These are phyloP conservation scores for Miichthys miiuy DNA, from an alignment of 2,797 vertebrate species.

Conservation along the genomic window DNA sequence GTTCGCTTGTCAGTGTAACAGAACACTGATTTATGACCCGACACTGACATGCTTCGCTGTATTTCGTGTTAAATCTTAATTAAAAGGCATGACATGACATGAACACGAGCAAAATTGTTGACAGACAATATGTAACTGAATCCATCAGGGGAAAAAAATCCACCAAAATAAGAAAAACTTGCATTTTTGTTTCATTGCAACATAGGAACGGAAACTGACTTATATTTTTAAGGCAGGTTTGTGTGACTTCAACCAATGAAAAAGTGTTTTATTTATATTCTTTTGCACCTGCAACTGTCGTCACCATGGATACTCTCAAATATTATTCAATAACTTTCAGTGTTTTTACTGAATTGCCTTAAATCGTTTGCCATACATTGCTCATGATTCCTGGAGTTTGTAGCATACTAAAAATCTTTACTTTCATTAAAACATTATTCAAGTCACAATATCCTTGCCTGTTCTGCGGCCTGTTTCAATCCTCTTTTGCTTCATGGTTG, in stretches of 20 bases:
- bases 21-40: constrained; percentile 35
- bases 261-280: neutral
- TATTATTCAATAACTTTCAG: neutral
- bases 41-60: constrained; percentile 45
- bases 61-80: constrained; percentile 48
- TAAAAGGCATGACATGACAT: constrained; percentile 67
- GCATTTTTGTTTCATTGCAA: neutral
- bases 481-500: neutral
- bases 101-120: constrained; percentile 23
- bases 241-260: neutral
- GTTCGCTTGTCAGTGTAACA: constrained; percentile 33
- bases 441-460: neutral
- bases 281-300: neutral
- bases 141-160: neutral
- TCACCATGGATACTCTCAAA: too few relatives aligned
- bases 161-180: neutral
- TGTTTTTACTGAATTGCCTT: neutral
- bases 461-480: neutral
- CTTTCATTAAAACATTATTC: neutral
- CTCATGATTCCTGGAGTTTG: neutral
- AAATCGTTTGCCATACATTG: neutral
- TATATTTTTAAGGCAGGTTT: neutral
- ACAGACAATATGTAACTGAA: constrained; percentile 35
- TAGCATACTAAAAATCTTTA: neutral
- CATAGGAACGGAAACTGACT: neutral